A percentile compares a stretch with the other conserved stretches of the same genome.
Evolutionary conservation across 2,888 invertebrate genomes (phyloP).

Genomic region (Mesorhabditis sp.): DNA sequence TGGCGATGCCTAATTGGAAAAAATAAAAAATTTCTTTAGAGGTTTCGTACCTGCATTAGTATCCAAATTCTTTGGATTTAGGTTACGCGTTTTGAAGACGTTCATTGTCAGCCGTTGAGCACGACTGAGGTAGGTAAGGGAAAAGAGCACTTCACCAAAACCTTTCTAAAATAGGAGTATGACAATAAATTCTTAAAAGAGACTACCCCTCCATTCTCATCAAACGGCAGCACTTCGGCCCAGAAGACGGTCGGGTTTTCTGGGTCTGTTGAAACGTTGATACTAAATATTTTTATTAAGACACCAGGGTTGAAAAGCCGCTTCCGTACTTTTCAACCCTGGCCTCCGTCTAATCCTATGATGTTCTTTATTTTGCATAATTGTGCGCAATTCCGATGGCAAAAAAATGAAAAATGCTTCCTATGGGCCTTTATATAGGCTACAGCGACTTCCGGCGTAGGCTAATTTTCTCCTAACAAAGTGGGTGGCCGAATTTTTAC

Average conservation of each 20-base stretch:
- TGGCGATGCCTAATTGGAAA: conserved; percentile 32
- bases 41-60: conserved; percentile 3
- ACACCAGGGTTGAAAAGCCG: too few species aligned
- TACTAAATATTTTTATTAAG: conserved; percentile 18
- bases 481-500: too few species aligned
- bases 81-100: conserved; percentile 65
- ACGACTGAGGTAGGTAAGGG: conserved; percentile 65
- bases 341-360: too few species aligned
- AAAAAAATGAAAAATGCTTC: background rate
- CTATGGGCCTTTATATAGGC: too few species aligned
- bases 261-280: conserved; percentile 41
- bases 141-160: conserved; percentile 66
- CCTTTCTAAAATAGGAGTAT: conserved; percentile 57
- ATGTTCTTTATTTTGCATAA: too few species aligned
- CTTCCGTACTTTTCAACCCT: too few species aligned
- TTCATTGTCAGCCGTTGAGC: conserved; percentile 68
- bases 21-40: background rate
- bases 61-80: background rate
- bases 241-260: conserved; percentile 53
- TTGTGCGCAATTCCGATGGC: background rate
- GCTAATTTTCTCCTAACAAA: too few species aligned
- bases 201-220: conserved; percentile 54
- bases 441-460: too few species aligned
- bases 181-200: background rate
- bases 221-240: conserved; percentile 55